Percentiles rank a stretch among this genome's conserved stretches.
phyloP scores from a whole-genome alignment of 2,113 vertebrate species.

The Hirundichthys speculiger region DNA sequence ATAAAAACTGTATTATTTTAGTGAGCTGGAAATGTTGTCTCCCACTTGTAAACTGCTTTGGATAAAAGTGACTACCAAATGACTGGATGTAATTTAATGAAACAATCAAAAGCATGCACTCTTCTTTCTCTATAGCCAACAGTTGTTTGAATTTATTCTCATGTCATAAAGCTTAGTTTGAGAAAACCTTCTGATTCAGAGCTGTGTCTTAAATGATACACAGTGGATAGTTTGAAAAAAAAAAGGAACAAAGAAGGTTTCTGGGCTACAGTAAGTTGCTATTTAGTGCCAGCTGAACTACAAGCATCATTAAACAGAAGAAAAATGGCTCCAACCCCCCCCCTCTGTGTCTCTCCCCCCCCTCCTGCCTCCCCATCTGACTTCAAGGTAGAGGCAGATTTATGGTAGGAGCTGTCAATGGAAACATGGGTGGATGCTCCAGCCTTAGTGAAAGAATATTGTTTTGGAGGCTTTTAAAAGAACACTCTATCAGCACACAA shows the following conservation, averaged over 20 bases:
- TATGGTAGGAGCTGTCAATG: conserved; percentile 42
- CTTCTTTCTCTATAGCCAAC: no score
- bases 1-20: no score
- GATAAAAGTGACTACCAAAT: no score
- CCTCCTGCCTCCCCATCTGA: conserved; percentile 8
- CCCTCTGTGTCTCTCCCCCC: conserved; percentile 18
- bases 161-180: not conserved
- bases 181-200: conserved; percentile 9
- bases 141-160: not conserved
- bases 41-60: no score
- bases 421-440: conserved; percentile 27
- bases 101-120: no score
- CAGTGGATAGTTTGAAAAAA: not conserved
- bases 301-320: conserved; percentile 59
- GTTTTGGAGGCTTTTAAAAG: conserved; percentile 65
- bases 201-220: not conserved
- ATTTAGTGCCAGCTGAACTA: conserved; percentile 49
- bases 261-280: conserved; percentile 26
- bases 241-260: not conserved
- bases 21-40: no score
- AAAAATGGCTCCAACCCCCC: conserved; percentile 35
- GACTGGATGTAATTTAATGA: no score
- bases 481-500: conserved; percentile 55
- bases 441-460: conserved; percentile 43
- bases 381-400: conserved; percentile 50